phyloP scores from a whole-genome alignment of 2,888 invertebrate species.

The Ceramica pisi region DNA sequence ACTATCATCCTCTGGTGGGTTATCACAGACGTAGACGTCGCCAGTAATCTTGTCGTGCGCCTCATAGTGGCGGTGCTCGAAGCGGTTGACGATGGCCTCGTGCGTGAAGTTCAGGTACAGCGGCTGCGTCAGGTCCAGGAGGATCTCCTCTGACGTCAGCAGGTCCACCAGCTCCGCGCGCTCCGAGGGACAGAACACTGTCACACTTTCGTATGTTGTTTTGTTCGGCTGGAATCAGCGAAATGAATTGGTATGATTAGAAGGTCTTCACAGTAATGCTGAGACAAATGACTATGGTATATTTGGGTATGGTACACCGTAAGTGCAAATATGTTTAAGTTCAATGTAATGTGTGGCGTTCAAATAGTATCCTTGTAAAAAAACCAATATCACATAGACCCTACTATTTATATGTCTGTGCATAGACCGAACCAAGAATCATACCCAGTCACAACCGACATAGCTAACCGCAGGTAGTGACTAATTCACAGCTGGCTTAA shows the following conservation, averaged over 20 bases:
- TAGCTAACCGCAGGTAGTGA: too few species aligned
- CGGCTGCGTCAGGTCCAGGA: constrained; percentile 95
- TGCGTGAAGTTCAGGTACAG: constrained; percentile 97
- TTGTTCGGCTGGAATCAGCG: constrained; percentile 92
- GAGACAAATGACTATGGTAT: not conserved
- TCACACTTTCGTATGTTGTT: constrained; percentile 95
- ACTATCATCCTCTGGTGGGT: constrained; percentile 91
- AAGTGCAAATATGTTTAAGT: too few species aligned
- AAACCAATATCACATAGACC: too few species aligned
- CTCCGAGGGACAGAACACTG: constrained; percentile 95
- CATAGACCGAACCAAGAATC: too few species aligned
- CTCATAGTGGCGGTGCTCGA: constrained; percentile 91
- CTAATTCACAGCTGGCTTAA: too few species aligned
- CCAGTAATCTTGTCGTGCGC: constrained; percentile 95
- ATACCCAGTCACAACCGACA: too few species aligned
- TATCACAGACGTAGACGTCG: constrained; percentile 94
- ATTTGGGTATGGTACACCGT: too few species aligned
- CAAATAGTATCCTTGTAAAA: too few species aligned
- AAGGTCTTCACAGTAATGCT: not conserved
- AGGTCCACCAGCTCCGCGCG: constrained; percentile 93
- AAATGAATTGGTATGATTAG: not conserved
- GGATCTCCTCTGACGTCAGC: constrained; percentile 94
- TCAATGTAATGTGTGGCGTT: too few species aligned
- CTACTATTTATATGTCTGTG: too few species aligned
- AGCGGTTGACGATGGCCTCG: constrained; percentile 94